A percentile compares a stretch with the other conserved stretches of the same genome.
These are phyloP conservation scores for Armadillidium nasatum DNA, from an alignment of 1,140 invertebrate species.

Conservation along the genomic window DNA sequence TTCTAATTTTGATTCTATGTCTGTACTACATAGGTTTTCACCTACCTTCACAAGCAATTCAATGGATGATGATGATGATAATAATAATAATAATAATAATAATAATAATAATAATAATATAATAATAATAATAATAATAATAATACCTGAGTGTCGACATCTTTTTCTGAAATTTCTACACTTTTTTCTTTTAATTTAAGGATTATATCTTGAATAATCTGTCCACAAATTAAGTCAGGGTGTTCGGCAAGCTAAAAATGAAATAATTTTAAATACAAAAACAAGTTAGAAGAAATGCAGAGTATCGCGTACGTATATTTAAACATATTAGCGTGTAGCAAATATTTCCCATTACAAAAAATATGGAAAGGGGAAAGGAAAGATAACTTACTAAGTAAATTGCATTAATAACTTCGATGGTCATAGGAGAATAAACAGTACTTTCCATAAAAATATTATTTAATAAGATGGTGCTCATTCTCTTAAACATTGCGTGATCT, in stretches of 20 bases:
- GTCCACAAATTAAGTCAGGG: slow-evolving; percentile 53
- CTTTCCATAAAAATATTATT: slow-evolving; percentile 53
- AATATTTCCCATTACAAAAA: background rate
- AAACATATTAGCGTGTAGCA: too few species aligned
- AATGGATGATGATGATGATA: too few species aligned
- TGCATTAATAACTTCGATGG: slow-evolving; percentile 57
- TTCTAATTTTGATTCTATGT: too few species aligned
- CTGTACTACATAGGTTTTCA: too few species aligned
- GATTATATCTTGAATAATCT: slow-evolving; percentile 46
- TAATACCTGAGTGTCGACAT: too few species aligned
- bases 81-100: too few species aligned
- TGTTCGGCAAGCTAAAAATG: slow-evolving; percentile 50
- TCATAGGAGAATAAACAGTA: slow-evolving; percentile 57
- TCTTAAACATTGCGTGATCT: slow-evolving; percentile 57
- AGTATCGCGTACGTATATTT: too few species aligned
- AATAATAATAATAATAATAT: too few species aligned
- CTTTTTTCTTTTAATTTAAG: slow-evolving; percentile 10
- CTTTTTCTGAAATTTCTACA: background rate
- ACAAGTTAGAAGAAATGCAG: too few species aligned
- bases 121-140: too few species aligned
- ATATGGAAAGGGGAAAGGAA: background rate
- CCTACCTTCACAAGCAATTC: too few species aligned
- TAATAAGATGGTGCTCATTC: slow-evolving; percentile 52
- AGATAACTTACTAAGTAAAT: slow-evolving; percentile 56
- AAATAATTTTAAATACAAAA: background rate